Evolutionary conservation across 2,888 invertebrate species (phyloP).

Genomic region (Trichopria drosophilae): DNA sequence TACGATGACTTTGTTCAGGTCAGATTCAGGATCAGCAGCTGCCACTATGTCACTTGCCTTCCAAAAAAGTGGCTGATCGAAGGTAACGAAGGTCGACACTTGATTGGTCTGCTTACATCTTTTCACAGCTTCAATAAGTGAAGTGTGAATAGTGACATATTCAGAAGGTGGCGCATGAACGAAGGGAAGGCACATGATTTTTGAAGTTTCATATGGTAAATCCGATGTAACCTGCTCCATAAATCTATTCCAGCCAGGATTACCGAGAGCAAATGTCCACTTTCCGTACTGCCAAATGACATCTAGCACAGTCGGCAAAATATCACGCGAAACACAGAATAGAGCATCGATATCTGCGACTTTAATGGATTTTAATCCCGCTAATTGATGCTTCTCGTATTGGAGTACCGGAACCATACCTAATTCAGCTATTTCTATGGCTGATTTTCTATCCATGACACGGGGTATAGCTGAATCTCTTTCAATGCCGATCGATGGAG

Average conservation of each 20-base stretch:
- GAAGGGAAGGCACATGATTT: too few relatives aligned
- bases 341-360: not conserved
- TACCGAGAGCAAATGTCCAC: not conserved
- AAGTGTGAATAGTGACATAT: too few relatives aligned
- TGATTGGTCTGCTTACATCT: too few relatives aligned
- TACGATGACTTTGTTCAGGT: constrained; percentile 7
- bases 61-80: not conserved
- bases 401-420: not conserved
- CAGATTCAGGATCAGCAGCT: constrained; percentile 6
- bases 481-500: not conserved
- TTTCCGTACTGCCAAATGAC: constrained; percentile 3
- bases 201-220: too few relatives aligned
- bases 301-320: constrained; percentile 12
- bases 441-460: not conserved
- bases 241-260: constrained; percentile 3
- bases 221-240: constrained; percentile 1
- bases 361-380: not conserved
- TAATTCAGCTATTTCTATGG: not conserved
- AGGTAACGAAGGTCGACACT: too few relatives aligned
- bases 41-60: not conserved
- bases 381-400: not conserved
- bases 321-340: constrained; percentile 6
- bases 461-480: not conserved
- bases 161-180: too few relatives aligned
- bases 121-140: too few relatives aligned